Percentiles rank a stretch among this genome's conserved stretches.
phyloP scores from a whole-genome alignment of 2,113 vertebrate species.

The Brienomyrus brachyistius region DNA sequence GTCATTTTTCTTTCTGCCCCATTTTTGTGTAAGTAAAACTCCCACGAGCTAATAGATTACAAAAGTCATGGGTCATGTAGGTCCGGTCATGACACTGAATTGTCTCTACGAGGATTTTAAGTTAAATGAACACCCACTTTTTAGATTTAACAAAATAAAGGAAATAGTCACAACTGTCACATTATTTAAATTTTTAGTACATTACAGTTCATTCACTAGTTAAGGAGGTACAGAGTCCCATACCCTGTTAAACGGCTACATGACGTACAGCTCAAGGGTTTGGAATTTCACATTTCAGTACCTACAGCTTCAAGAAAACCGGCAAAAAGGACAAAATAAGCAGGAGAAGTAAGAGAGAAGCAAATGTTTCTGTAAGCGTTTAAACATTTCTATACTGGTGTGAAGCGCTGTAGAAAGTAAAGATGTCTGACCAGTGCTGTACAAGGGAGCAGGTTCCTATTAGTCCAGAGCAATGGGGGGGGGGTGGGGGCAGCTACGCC shows the following conservation, averaged over 20 bases:
- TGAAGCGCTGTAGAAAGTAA: not conserved
- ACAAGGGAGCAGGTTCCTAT: not conserved
- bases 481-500: not conserved
- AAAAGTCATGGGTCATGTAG: not conserved
- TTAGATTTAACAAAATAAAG: slow-evolving; percentile 23
- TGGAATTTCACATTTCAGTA: slow-evolving; percentile 28
- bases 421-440: slow-evolving; percentile 12
- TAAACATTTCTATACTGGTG: slow-evolving; percentile 8
- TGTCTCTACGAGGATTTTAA: not conserved
- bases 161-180: slow-evolving; percentile 27
- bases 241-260: slow-evolving; percentile 65
- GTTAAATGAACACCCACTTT: not conserved
- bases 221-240: slow-evolving; percentile 66
- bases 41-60: not conserved
- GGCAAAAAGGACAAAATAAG: slow-evolving; percentile 15
- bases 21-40: too few relatives aligned
- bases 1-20: too few relatives aligned
- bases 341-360: slow-evolving; percentile 10
- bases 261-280: slow-evolving; percentile 48
- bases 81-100: not conserved
- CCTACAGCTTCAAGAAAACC: slow-evolving; percentile 25
- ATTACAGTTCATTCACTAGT: slow-evolving; percentile 65
- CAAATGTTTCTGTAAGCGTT: not conserved
- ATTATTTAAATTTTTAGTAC: slow-evolving; percentile 41
- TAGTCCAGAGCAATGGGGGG: not conserved